Percentiles rank a stretch among this genome's conserved stretches.
These are phyloP conservation scores for Lordiphosa andalusiaca DNA, from an alignment of 2,888 invertebrate genomes.

Conservation along the genomic window DNA sequence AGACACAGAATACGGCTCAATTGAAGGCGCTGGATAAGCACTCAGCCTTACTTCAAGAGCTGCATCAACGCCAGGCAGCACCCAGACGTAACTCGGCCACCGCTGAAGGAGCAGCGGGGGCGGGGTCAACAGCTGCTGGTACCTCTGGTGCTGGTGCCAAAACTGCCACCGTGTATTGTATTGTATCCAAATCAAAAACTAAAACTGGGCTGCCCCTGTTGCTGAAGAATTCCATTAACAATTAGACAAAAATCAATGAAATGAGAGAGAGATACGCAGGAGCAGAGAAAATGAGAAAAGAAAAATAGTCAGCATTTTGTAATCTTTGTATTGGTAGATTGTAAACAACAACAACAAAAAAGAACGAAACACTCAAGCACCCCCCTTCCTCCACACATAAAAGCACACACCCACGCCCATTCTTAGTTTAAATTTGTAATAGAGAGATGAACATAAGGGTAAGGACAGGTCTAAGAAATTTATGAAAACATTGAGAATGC, in stretches of 20 bases:
- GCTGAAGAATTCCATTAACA: conserved; percentile 80
- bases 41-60: conserved; percentile 68
- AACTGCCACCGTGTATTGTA: conserved; percentile 76
- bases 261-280: conserved; percentile 5
- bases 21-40: conserved; percentile 72
- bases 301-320: conserved; percentile 47
- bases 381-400: conserved; percentile 8
- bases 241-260: conserved; percentile 54
- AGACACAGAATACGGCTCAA: conserved; percentile 67
- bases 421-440: conserved; percentile 40
- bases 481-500: not conserved
- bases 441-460: conserved; percentile 3
- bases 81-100: conserved; percentile 28
- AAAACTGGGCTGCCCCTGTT: conserved; percentile 80
- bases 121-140: conserved; percentile 16
- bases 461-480: conserved; percentile 2
- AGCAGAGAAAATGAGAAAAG: not conserved
- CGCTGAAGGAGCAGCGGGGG: conserved; percentile 30
- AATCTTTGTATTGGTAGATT: conserved; percentile 68
- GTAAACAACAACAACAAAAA: conserved; percentile 42
- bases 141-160: conserved; percentile 60
- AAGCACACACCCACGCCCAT: conserved; percentile 12
- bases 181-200: conserved; percentile 81
- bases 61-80: conserved; percentile 65
- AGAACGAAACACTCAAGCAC: conserved; percentile 12